Evolutionary conservation across 2,888 invertebrate genomes (phyloP), one percentile per base, ranked within the genome.

Genomic region (Tenthredo amoena): DNA sequence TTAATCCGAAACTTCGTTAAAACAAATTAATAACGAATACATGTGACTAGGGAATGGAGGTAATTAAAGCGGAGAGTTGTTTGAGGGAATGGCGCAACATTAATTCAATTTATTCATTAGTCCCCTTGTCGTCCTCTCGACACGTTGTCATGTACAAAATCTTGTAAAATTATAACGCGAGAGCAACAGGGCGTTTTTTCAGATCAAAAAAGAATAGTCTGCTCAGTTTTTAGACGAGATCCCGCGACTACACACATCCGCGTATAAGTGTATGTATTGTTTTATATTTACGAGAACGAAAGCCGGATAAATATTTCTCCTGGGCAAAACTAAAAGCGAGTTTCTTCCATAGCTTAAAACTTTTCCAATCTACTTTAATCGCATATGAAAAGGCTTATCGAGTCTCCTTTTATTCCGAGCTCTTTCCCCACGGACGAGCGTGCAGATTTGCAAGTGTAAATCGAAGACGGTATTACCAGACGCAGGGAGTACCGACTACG

Each of bases 81-180:
- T 50, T n/a, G 43, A 77, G 37, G 50, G 50, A 34, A 55, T 34
- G 50, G 55, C 7, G 34, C 10, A 77, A 77, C 18, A 34, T 77
- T 50, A 77, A 55, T 55, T 55, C 43, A 77, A 77, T 77, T 77
- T 55, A 77, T 77, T 77, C 74, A 74, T 74, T 26, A 74, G 43
- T 7, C 40, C 74, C 43, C 43, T 21, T 43, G 40, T 21, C 40
- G 40, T 40, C 21, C 74, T 74, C 26, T 74, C 43, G 21, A 21
- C 74, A 26, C 21, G 26, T 74, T 43, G 21, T 40, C 31, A 68
- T 15, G 1, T 34, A 34, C 31, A 34, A 68, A 68, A 15, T 34
- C 18, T 68, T 31, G 18, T 34, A 34, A 68, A 34, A 68, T 34
- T 68, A 5, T 0, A 34, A 34, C 34, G 7, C 26, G 34, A 34